A percentile compares a stretch with the other conserved stretches of the same genome.
Evolutionary conservation across 2,797 vertebrate species (phyloP).

Genomic region (Pangasius krempfi): DNA sequence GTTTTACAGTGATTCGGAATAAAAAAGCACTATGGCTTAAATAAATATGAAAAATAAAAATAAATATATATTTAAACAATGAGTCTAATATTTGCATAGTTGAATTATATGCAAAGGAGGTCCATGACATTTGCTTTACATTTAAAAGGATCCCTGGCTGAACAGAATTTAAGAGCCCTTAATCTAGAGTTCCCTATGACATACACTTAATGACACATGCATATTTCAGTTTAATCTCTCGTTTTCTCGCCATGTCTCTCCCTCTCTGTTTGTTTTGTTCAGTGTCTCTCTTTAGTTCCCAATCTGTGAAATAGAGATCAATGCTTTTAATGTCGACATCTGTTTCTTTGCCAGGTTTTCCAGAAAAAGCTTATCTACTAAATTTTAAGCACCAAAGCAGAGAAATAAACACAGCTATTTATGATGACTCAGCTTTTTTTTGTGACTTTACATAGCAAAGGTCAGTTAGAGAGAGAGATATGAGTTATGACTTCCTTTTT

Average conservation of each 20-base stretch:
- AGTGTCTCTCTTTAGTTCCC: neutral
- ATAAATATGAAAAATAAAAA: neutral
- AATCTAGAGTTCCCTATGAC: neutral
- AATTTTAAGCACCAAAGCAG: neutral
- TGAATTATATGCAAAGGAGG: neutral
- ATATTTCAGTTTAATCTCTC: neutral
- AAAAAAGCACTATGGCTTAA: neutral
- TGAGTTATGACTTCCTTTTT: neutral
- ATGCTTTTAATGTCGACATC: neutral
- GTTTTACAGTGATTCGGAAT: neutral
- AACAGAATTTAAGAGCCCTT: neutral
- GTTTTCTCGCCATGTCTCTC: neutral
- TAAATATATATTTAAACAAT: neutral
- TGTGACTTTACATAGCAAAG: neutral
- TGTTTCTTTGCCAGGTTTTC: constrained; percentile 2
- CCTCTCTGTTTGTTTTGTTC: no score
- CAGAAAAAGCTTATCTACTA: neutral
- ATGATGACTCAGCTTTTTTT: constrained; percentile 1
- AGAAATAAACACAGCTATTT: neutral
- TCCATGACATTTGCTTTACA: neutral
- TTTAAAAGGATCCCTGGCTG: neutral
- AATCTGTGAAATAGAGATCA: neutral
- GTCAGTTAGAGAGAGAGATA: neutral
- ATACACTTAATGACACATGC: neutral
- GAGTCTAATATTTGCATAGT: neutral